Conservation (phyloP, 92 coral and sea anemone genomes). For the Parazoanthus atlanticus region DNA sequence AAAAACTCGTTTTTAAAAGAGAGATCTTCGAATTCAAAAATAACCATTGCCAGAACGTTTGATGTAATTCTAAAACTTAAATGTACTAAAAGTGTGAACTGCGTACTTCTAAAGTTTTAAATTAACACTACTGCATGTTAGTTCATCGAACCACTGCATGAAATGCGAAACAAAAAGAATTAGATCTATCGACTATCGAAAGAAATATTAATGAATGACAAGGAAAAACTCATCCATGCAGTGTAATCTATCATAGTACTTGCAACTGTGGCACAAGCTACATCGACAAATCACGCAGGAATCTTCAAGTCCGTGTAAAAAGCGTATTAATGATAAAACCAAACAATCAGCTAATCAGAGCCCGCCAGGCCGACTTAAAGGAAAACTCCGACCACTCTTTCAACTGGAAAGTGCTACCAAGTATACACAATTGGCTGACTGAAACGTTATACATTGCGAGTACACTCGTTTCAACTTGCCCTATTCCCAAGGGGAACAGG, state of each 20-base stretch:
- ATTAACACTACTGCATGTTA: too few species aligned
- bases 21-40: too few species aligned
- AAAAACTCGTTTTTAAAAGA: too few species aligned
- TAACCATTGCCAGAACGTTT: too few species aligned
- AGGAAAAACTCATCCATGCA: too few species aligned
- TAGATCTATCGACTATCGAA: too few species aligned
- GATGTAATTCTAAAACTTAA: too few species aligned
- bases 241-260: background rate
- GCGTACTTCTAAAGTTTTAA: too few species aligned
- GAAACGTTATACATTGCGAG: background rate
- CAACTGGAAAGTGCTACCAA: background rate
- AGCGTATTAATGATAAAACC: background rate
- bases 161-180: too few species aligned
- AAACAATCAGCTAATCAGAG: background rate
- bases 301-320: background rate
- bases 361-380: background rate
- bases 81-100: too few species aligned
- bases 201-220: too few species aligned
- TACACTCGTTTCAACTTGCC: background rate
- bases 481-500: background rate
- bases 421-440: background rate
- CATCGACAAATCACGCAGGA: background rate
- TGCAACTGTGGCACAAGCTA: conserved; percentile 8
- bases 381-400: background rate
- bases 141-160: too few species aligned